These are phyloP conservation scores for Agriopis marginaria DNA, from an alignment of 2,888 invertebrate species.

Conservation along the genomic window DNA sequence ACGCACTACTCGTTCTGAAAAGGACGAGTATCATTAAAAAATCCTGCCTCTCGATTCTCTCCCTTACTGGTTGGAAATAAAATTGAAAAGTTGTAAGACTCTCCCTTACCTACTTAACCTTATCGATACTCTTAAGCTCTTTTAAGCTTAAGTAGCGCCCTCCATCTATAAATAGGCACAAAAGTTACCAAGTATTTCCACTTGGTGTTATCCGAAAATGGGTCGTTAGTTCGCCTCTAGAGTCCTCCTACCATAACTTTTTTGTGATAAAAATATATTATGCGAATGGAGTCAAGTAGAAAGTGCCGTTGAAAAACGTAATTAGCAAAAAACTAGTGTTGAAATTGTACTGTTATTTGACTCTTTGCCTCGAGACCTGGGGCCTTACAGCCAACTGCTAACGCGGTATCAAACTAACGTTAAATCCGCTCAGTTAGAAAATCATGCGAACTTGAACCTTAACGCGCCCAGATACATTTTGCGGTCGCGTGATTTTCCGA, in stretches of 20 bases:
- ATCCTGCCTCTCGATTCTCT: constrained; percentile 24
- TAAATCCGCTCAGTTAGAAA: no score
- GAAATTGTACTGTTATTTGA: constrained; percentile 15
- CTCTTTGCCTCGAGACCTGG: no score
- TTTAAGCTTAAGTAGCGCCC: constrained; percentile 40
- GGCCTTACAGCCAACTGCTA: no score
- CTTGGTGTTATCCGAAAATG: constrained; percentile 43
- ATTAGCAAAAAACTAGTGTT: constrained; percentile 32
- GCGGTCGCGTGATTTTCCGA: no score
- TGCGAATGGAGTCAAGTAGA: constrained; percentile 37
- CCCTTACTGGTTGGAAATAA: constrained; percentile 26
- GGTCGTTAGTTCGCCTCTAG: constrained; percentile 43
- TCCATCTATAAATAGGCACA: constrained; percentile 42
- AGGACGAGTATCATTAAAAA: constrained; percentile 24
- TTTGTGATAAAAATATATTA: constrained; percentile 46
- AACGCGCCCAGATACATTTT: no score
- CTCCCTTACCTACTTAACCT: constrained; percentile 34
- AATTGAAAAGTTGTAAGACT: constrained; percentile 31
- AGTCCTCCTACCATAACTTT: constrained; percentile 42
- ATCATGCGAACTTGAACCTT: no score
- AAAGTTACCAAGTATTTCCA: constrained; percentile 40
- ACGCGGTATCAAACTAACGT: no score
- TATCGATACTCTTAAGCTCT: constrained; percentile 38
- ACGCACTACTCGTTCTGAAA: constrained; percentile 27
- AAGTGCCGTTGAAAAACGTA: constrained; percentile 34